Percentiles rank a stretch among this genome's conserved stretches.
phyloP scores from a whole-genome alignment of 2,888 invertebrate species.

The Himalopsyche kuldschensis region DNA sequence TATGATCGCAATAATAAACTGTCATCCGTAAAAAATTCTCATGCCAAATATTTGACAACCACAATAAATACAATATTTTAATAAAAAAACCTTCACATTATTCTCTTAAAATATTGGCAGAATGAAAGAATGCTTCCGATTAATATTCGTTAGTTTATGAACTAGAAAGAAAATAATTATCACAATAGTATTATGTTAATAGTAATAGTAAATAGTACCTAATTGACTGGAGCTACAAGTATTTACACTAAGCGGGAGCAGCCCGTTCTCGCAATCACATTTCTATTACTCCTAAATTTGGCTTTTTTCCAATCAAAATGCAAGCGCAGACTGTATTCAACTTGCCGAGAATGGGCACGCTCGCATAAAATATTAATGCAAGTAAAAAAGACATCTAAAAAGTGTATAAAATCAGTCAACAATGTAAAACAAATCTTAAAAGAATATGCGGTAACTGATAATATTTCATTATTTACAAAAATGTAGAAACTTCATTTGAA shows the following conservation, averaged over 20 bases:
- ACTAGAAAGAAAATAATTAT: constrained; percentile 28
- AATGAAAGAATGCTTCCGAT: neutral
- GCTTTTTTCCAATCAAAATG: neutral
- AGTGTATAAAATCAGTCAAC: constrained; percentile 28
- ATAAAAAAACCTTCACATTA: neutral
- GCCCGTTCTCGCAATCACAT: neutral
- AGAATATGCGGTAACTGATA: constrained; percentile 25
- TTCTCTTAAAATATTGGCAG: neutral
- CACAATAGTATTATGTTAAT: constrained; percentile 22
- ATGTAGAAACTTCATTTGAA: constrained; percentile 8
- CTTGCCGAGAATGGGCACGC: neutral
- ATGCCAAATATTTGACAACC: neutral
- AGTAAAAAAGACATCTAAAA: constrained; percentile 26
- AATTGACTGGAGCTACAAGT: constrained; percentile 34
- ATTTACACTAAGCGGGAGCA: constrained; percentile 8
- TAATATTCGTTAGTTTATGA: constrained; percentile 12
- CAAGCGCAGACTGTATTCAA: neutral
- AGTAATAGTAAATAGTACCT: constrained; percentile 22
- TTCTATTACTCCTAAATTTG: neutral
- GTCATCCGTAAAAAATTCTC: neutral
- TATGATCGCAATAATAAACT: neutral
- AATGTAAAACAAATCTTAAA: constrained; percentile 22
- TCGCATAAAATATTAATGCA: constrained; percentile 15
- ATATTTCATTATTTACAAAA: constrained; percentile 13
- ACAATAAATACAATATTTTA: neutral